These are phyloP conservation scores for Choloepus hoffmanni DNA, from an alignment of 2,113 vertebrate species.

Conservation along the genomic window DNA sequence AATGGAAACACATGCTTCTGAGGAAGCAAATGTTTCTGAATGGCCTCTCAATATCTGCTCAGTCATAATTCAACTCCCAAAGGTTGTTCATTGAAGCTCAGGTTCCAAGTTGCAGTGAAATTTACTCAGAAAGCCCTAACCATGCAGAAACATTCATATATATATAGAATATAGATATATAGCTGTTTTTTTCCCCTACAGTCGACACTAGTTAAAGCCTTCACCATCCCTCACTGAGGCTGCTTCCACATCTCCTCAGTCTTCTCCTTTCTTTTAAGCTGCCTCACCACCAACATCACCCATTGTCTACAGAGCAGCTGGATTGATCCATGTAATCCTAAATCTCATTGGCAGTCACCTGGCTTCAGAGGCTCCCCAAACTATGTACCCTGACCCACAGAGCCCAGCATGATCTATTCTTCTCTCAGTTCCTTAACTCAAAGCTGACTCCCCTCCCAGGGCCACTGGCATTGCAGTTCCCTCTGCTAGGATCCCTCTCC, in stretches of 20 bases:
- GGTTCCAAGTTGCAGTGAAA: not conserved
- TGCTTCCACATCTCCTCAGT: not conserved
- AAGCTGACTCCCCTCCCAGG: not conserved
- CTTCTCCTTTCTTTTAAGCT: not conserved
- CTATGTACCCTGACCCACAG: not conserved
- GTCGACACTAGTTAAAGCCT: not conserved
- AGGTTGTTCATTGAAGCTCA: not conserved
- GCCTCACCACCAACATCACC: not conserved
- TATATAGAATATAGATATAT: too few species aligned
- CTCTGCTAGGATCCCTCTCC: not conserved
- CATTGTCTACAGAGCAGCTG: not conserved
- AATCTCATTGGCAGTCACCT: not conserved
- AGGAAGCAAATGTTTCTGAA: not conserved
- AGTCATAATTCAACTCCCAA: conserved; percentile 15
- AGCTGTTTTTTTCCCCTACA: not conserved
- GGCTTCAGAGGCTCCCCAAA: not conserved
- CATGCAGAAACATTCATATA: not conserved
- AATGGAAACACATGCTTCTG: not conserved
- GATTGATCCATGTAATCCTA: not conserved
- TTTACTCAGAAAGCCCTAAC: not conserved
- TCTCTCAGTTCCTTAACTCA: not conserved
- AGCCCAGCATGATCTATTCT: not conserved
- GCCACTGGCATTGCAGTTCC: rapidly evolving
- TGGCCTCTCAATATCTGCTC: not conserved
- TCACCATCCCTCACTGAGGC: not conserved